These are phyloP conservation scores for Geopemphigus sp. DNA, from an alignment of 1,140 invertebrate species.

Conservation along the genomic window DNA sequence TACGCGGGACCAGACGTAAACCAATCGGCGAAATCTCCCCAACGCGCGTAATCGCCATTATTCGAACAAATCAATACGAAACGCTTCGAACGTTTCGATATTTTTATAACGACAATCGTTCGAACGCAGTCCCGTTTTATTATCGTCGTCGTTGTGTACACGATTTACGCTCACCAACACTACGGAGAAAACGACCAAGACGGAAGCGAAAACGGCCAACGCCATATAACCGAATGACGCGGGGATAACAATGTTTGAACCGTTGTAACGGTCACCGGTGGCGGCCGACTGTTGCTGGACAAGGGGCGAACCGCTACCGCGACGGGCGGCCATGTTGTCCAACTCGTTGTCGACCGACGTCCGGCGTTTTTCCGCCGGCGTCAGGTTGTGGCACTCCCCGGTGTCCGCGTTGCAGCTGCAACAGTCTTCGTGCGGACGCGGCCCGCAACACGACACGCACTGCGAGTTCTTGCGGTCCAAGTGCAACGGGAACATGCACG, in stretches of 20 bases:
- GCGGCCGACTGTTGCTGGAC: not conserved
- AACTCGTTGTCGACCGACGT: slow-evolving; percentile 57
- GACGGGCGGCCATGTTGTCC: not conserved
- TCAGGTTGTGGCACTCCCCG: slow-evolving; percentile 56
- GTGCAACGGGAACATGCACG: slow-evolving; percentile 65
- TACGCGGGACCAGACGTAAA: too few relatives aligned
- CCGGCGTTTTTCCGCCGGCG: slow-evolving; percentile 71
- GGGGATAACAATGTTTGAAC: not conserved
- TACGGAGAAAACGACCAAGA: not conserved
- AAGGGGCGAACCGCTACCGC: not conserved
- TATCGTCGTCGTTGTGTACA: too few relatives aligned
- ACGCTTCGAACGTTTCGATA: too few relatives aligned
- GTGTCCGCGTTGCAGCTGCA: slow-evolving; percentile 68
- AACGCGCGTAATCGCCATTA: too few relatives aligned
- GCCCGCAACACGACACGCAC: slow-evolving; percentile 68
- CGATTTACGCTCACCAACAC: not conserved
- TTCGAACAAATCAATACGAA: too few relatives aligned
- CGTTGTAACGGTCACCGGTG: too few relatives aligned
- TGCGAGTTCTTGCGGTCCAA: slow-evolving; percentile 70
- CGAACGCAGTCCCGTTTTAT: too few relatives aligned
- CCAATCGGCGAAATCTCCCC: too few relatives aligned
- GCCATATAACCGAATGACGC: not conserved
- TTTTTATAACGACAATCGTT: too few relatives aligned
- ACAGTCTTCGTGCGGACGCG: slow-evolving; percentile 60
- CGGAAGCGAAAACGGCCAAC: not conserved